Evolutionary conservation across 2,797 vertebrate species (phyloP), one percentile per base, ranked within the genome.

Genomic region (Triplophysa yarkandensis): DNA sequence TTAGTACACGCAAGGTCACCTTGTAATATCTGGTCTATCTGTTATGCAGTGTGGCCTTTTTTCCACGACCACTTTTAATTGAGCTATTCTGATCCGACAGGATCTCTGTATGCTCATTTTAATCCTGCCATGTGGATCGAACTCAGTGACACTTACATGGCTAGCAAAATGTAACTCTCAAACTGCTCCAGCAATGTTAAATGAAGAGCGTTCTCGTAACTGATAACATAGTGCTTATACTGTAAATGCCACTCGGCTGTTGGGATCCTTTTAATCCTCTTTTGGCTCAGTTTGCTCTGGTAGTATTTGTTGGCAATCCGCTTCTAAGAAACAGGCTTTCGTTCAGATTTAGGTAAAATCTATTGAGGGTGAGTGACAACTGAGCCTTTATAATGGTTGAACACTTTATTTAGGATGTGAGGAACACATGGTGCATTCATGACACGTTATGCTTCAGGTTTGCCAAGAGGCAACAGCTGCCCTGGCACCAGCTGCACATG

Each of bases 61-160:
- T 91, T 91, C 88, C 88, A 82, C 86, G 68, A 55, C 66, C 70
- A 81, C 85, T 88, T 86, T 87, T 86, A 86, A 86, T 86, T 77
- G 64, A 86, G 86, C 88, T 91, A 91, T 91, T 92, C 85, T 90
- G 80, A 90, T 90, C 88, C 81, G 80, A 74, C 28, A 28, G 50
- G 60, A 65, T 44, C 65, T 72, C 46, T 66, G 63, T 79, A 69
- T 52, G 54, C 64, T 62, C 44, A 52, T 76, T 71, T 80, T 83
- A 80, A 80, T 73, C 21, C 54, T 36, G 68, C 41, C 74, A 71
- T 71, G 73, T 16, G 32, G 32, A 74, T 63, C 6, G 44, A 74
- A 46, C 73, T 68, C 41, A 1, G 66, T 62, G 67, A 50, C 76
- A 70, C 52, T 82, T 68, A 48, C 71, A 63, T 3, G 4, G 68